phyloP scores from a whole-genome alignment of 2,113 vertebrate species.

The Lepisosteus oculatus region DNA sequence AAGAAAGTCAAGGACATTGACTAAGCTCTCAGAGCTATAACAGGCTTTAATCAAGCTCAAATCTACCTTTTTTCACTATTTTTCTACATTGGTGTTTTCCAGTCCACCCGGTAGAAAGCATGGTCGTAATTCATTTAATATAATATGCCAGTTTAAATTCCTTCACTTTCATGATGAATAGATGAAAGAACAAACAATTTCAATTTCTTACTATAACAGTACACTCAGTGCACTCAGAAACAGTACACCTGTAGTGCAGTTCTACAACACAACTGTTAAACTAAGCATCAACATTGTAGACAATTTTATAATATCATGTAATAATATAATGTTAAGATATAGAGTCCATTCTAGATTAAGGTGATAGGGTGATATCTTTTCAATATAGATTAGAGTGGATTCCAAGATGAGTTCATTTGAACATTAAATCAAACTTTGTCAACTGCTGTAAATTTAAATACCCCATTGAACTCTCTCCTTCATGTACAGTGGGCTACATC shows the following conservation, averaged over 20 bases:
- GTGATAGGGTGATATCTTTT: constrained; percentile 52
- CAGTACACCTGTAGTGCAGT: constrained; percentile 51
- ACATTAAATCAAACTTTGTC: constrained; percentile 51
- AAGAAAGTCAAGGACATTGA: background rate
- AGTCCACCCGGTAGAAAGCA: constrained; percentile 57
- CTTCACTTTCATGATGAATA: constrained; percentile 66
- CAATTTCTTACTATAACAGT: constrained; percentile 55
- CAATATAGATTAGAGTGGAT: constrained; percentile 40
- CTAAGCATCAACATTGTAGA: constrained; percentile 72
- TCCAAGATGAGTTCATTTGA: constrained; percentile 65
- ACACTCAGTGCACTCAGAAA: constrained; percentile 47
- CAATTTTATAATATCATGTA: constrained; percentile 16
- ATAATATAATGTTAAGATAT: constrained; percentile 11
- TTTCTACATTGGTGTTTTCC: background rate
- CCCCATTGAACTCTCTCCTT: too few species aligned
- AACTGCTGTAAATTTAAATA: constrained; percentile 12
- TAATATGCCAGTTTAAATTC: constrained; percentile 71
- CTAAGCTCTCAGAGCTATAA: background rate
- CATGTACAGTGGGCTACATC: too few species aligned
- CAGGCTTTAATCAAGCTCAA: background rate
- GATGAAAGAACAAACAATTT: constrained; percentile 67
- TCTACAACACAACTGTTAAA: constrained; percentile 68
- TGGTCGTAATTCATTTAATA: constrained; percentile 76
- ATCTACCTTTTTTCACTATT: background rate
- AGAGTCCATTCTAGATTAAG: constrained; percentile 22